Base-by-base conservation (phyloP, 1,140 invertebrate species). In the Acyrthosiphon pisum region DNA sequence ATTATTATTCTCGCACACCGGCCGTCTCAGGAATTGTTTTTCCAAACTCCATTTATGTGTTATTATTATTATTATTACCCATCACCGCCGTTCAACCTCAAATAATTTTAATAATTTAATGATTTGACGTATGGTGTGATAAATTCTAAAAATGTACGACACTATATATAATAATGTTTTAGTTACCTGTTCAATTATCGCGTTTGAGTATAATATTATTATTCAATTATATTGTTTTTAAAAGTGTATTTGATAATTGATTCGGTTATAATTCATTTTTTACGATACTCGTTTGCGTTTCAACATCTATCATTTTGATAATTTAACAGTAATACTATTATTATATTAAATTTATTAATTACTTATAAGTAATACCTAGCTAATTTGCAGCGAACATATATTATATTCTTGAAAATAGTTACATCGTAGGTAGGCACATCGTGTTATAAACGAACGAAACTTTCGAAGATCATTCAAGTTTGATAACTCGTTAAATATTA, bases 401-500 rank as follows among this genome's bases (percentile, higher is more conserved):
- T 68, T 37, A 83, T 37, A 44, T 41, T 37, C 23, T 26, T 30
- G 83, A 84, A 9, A 30, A 41, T 84, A 44, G 83, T 84, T 84
- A 76, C 41, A 44, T 84, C 7, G 83, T 41, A 41, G 41, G 41
- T 41, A 41, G 41, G 4, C 4, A 41, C 23, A 41, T 23, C 41
- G 22, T 30, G 41, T 84, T 23, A 26, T 84, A 9, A 84, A 84
- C 37, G 83, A 84, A 30, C 37, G 23, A 84, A 84, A 44, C 22
- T 84, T 84, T 84, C 4, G 22, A 30, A 84, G 9, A 41, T 9
- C 37, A 44, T 41, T 84, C 41, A 44, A 41, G 83, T 44, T 41
- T 41, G 83, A 84, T 44, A 84, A 84, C 81, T 83, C 81, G 35
- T 83, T 83, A 41, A 83, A 83, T 83, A 83, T 83, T 83, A 37